Evolutionary conservation across 2,113 vertebrate species (phyloP).

Genomic region (Rana temporaria): DNA sequence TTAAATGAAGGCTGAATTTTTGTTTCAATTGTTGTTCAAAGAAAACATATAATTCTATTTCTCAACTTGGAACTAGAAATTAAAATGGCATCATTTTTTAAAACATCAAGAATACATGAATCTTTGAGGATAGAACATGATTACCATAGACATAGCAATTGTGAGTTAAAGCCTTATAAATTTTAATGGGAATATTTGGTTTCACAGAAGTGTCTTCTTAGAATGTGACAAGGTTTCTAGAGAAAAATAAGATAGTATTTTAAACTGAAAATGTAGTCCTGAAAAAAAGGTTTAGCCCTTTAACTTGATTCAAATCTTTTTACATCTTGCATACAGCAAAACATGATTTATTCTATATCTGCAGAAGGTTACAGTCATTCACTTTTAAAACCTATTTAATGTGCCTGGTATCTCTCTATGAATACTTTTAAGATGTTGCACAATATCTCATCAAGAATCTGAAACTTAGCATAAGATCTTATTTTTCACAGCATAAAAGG

Average conservation of each 20-base stretch:
- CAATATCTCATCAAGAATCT: constrained; percentile 15
- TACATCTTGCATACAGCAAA: not conserved
- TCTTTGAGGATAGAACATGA: not conserved
- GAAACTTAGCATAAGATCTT: not conserved
- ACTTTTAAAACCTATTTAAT: not conserved
- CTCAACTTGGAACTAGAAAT: not conserved
- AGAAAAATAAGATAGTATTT: not conserved
- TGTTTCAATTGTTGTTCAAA: too few species aligned
- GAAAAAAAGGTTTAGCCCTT: not conserved
- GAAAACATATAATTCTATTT: too few species aligned
- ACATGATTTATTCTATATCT: not conserved
- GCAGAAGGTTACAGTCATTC: not conserved
- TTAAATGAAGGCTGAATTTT: too few species aligned
- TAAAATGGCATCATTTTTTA: not conserved
- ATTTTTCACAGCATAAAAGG: not conserved
- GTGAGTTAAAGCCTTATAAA: not conserved
- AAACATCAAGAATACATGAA: not conserved
- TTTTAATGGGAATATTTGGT: not conserved
- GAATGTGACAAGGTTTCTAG: not conserved
- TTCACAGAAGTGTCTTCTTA: not conserved
- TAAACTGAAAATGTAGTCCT: not conserved
- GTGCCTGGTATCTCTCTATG: not conserved
- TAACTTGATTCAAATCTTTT: not conserved
- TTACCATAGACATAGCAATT: not conserved
- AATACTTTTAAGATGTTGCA: not conserved